Percentiles rank a stretch among this genome's conserved stretches.
These are phyloP conservation scores for Chloebia gouldiae DNA, from an alignment of 2,113 vertebrate genomes.

Conservation along the genomic window DNA sequence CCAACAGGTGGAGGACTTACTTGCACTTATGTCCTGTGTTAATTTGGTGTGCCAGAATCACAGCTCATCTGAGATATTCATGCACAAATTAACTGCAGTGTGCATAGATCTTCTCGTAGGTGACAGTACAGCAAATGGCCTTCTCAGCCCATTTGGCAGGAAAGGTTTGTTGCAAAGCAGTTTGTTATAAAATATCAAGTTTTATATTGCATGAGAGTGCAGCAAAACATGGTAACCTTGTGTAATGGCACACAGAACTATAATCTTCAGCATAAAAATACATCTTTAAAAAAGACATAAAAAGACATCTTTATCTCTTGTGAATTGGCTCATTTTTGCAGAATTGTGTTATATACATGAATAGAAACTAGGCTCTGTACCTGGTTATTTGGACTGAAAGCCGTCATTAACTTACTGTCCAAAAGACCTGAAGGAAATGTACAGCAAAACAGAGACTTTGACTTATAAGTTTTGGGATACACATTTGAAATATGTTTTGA, in stretches of 20 bases:
- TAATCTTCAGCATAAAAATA: neutral
- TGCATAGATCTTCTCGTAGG: neutral
- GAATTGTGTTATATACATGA: neutral
- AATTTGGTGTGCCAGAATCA: neutral
- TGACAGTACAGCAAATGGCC: neutral
- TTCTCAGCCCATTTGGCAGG: neutral
- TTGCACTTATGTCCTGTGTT: rapidly evolving
- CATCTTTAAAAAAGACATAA: neutral
- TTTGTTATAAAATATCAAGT: neutral
- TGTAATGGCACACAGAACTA: neutral
- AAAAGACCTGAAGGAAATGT: neutral
- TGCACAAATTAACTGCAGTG: neutral
- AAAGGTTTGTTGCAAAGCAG: neutral
- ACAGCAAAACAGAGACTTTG: neutral
- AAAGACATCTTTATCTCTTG: neutral
- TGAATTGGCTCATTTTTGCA: neutral
- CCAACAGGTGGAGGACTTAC: neutral
- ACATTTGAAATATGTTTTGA: neutral
- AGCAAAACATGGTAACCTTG: neutral
- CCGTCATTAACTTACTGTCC: neutral
- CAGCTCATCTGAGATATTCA: neutral
- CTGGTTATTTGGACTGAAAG: neutral
- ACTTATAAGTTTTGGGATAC: neutral
- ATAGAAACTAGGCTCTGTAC: neutral
- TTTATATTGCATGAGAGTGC: neutral